Conservation (phyloP, 2,797 vertebrate species). For the Cygnus olor region DNA sequence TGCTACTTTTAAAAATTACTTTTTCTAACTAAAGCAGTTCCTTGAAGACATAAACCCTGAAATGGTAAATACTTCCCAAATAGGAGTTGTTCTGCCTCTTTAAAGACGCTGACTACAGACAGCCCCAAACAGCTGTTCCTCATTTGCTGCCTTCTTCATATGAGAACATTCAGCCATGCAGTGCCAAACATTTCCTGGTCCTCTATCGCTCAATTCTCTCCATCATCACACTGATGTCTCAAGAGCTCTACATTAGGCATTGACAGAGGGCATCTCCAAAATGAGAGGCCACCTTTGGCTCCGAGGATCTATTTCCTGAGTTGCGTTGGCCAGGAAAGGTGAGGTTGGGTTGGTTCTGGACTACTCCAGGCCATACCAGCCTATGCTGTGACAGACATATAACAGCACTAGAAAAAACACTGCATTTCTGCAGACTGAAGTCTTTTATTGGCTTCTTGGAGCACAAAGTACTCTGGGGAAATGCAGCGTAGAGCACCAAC, state of each 20-base stretch:
- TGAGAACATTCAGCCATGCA: background rate
- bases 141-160: background rate
- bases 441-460: background rate
- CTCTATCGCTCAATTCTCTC: background rate
- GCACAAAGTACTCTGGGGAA: background rate
- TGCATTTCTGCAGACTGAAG: background rate
- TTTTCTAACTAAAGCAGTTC: background rate
- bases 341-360: fast-evolving
- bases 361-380: background rate
- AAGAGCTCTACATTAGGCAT: background rate
- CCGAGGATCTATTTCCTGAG: background rate
- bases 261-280: background rate
- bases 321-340: background rate
- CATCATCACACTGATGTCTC: background rate
- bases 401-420: background rate
- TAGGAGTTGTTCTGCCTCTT: fast-evolving
- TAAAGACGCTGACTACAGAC: background rate
- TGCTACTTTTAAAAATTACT: background rate
- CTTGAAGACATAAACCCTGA: background rate
- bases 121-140: background rate
- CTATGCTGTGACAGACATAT: background rate
- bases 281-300: background rate
- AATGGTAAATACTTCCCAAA: background rate
- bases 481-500: background rate
- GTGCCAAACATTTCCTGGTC: background rate